Base-by-base conservation (phyloP, 2,797 vertebrate species). In the Ibycter americanus region DNA sequence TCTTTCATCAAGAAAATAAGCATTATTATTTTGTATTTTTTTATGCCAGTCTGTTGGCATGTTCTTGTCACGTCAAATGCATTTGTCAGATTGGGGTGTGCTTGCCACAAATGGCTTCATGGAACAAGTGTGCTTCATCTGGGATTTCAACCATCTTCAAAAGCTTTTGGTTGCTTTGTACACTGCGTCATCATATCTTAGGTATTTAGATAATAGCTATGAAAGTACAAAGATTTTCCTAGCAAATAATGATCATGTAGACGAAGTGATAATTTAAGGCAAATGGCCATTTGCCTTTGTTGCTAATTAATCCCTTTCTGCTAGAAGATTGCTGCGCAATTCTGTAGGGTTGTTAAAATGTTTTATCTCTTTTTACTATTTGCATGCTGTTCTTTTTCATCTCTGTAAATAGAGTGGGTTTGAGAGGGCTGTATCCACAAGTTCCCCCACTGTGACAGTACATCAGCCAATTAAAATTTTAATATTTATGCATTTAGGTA, bases 281-380 rank as follows among this genome's bases (percentile, higher is more conserved):
- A 77, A 96, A 96, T 82, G 68, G 84, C 88, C 56, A 0, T 90
- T 96, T 93, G 44, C 81, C 83, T 94, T 93, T 94, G 81, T 93
- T 89, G 63, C 90, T 95, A 92, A 96, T 92, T 89, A 95, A 87
- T 92, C 87, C 74, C 49, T 90, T 90, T 95, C 68, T 94, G 81
- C 90, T 83, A 12, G 63, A 95, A 95, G 83, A 92, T 78, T 56
- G 59, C 83, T 65, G 34, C 65, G 65, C 78, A 85, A 1, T 97
- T 90, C 66, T 62, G 68, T 70, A 21, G 72, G 26, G 44, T 49
- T 85, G 78, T 90, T 90, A 44, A 89, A 93, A 71, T 92, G 78
- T 77, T 95, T 96, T 96, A 71, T 90, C 89, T 89, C 56, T 49
- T 89, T 73, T 59, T 77, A 46, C 26, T 95, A n/a, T 95, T 85